These are phyloP conservation scores for Drosophila fuyamai DNA, from an alignment of 1,140 invertebrate species.

Conservation along the genomic window DNA sequence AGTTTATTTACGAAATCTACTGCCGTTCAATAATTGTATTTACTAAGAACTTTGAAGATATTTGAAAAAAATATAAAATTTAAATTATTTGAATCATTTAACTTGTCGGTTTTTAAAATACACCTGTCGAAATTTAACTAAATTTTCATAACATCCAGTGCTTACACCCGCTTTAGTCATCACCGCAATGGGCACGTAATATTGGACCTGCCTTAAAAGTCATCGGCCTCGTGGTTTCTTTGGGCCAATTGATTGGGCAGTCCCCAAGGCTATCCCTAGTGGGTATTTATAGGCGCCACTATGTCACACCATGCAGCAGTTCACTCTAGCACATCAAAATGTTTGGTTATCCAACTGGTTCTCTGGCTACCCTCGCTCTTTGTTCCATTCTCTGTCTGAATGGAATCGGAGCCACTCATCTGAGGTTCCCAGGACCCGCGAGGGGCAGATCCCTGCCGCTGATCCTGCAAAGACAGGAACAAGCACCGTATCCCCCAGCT, in stretches of 20 bases:
- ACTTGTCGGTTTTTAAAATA: neutral
- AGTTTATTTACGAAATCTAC: no score
- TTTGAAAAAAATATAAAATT: neutral
- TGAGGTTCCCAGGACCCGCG: slow-evolving; percentile 55
- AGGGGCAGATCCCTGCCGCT: slow-evolving; percentile 7
- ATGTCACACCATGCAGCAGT: slow-evolving; percentile 38
- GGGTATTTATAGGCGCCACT: slow-evolving; percentile 58
- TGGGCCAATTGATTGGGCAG: slow-evolving; percentile 41
- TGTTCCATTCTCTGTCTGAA: slow-evolving; percentile 24
- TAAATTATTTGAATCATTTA: neutral
- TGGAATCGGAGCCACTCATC: slow-evolving; percentile 12
- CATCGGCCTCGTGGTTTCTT: slow-evolving; percentile 61
- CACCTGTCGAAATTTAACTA: neutral
- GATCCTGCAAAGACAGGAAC: slow-evolving; percentile 51
- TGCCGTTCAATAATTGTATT: no score
- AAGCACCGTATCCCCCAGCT: slow-evolving; percentile 70
- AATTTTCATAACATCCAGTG: slow-evolving; percentile 37
- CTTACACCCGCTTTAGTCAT: slow-evolving; percentile 54
- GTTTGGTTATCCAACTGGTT: slow-evolving; percentile 37
- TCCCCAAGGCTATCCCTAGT: slow-evolving; percentile 35
- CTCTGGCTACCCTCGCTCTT: slow-evolving; percentile 36
- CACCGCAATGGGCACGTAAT: slow-evolving; percentile 56
- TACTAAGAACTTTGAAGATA: no score
- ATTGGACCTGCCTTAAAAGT: slow-evolving; percentile 64
- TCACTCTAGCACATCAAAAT: slow-evolving; percentile 52